Evolutionary conservation across 2,113 vertebrate genomes (phyloP).

Genomic region (Mormyrus lacerda): DNA sequence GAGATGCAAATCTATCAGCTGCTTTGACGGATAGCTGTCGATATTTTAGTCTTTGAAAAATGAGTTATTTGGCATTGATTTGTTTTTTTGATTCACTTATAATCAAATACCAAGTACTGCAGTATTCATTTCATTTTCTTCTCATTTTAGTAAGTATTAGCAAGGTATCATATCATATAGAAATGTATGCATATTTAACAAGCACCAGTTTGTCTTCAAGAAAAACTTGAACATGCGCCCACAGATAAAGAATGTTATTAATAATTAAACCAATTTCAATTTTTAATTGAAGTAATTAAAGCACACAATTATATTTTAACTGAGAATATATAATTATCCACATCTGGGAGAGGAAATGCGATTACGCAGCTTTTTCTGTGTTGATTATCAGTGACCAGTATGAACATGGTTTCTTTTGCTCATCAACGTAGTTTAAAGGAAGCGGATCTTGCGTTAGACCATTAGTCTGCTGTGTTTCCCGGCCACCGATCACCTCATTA

Average conservation of each 20-base stretch:
- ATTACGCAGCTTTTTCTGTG: not conserved
- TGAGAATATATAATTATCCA: not conserved
- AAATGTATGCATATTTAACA: not conserved
- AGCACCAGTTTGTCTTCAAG: not conserved
- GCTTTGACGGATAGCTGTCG: not conserved
- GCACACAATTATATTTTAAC: not conserved
- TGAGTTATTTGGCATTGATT: not conserved
- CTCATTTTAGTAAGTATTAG: not conserved
- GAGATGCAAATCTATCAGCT: not conserved
- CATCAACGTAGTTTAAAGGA: not conserved
- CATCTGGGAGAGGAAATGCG: not conserved
- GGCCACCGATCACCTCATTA: not conserved
- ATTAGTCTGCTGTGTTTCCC: not conserved
- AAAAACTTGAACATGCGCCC: not conserved
- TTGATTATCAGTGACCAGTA: not conserved
- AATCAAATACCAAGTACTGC: not conserved
- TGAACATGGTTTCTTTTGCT: not conserved
- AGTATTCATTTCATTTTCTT: not conserved
- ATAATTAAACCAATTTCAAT: not conserved
- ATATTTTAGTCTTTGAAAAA: not conserved
- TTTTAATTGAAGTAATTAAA: not conserved
- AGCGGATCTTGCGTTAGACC: not conserved
- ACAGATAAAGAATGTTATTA: not conserved
- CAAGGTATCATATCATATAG: not conserved
- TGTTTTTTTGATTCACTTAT: not conserved